These are phyloP conservation scores for Trogon surrucura DNA, from an alignment of 2,113 vertebrate genomes.

Conservation along the genomic window DNA sequence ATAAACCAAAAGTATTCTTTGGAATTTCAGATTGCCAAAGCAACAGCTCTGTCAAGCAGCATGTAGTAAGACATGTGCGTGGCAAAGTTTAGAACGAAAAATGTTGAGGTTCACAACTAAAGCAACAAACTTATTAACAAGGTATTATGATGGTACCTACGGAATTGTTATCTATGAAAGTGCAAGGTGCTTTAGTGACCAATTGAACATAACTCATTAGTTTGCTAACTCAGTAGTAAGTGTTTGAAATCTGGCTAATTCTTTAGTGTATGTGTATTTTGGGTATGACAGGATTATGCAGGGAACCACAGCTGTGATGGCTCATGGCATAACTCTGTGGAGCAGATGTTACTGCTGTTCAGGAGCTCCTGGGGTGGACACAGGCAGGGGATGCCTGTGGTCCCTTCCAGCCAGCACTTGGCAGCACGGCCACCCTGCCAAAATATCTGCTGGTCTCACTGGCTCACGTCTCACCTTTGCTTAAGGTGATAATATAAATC, in stretches of 20 bases:
- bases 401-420: neutral
- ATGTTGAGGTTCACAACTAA: neutral
- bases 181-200: neutral
- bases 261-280: neutral
- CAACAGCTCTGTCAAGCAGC: neutral
- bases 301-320: neutral
- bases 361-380: rapidly evolving
- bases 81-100: neutral
- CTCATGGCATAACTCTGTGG: neutral
- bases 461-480: neutral
- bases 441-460: neutral
- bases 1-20: neutral
- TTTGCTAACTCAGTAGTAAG: neutral
- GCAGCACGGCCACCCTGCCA: neutral
- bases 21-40: neutral
- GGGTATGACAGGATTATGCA: neutral
- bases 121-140: neutral
- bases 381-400: no score
- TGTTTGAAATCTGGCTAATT: neutral
- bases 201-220: neutral
- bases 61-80: neutral
- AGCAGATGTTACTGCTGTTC: neutral
- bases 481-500: neutral
- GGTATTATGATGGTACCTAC: neutral
- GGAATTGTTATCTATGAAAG: neutral